phyloP scores from a whole-genome alignment of 2,888 invertebrate species.

The Amblyteles armatorius region DNA sequence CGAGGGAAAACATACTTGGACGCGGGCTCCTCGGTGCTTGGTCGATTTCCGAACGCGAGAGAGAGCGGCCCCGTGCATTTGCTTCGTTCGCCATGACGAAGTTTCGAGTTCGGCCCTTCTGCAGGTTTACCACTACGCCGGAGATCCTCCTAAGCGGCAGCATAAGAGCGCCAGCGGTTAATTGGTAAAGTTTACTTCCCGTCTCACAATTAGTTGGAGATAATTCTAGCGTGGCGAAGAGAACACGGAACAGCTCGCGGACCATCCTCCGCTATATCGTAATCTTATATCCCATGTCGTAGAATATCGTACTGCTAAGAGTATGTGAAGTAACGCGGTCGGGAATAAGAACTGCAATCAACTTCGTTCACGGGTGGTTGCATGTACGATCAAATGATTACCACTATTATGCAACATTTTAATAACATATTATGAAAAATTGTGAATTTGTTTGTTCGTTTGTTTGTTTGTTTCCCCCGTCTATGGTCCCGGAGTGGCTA shows the following conservation, averaged over 20 bases:
- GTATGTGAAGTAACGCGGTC: neutral
- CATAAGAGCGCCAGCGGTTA: slow-evolving; percentile 68
- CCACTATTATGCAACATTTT: too few species aligned
- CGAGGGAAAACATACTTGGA: slow-evolving; percentile 29
- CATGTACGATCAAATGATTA: too few species aligned
- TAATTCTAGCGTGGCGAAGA: slow-evolving; percentile 60
- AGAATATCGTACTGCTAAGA: neutral
- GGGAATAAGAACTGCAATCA: too few species aligned
- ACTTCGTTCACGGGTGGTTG: too few species aligned
- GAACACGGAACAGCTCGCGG: slow-evolving; percentile 41
- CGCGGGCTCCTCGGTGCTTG: slow-evolving; percentile 27
- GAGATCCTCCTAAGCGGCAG: slow-evolving; percentile 61
- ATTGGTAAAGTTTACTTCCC: slow-evolving; percentile 73
- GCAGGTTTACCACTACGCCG: slow-evolving; percentile 55
- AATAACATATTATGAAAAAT: too few species aligned
- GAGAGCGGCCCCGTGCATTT: slow-evolving; percentile 26
- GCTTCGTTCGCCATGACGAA: slow-evolving; percentile 60
- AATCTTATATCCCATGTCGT: neutral
- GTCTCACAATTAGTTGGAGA: slow-evolving; percentile 68
- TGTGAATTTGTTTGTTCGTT: too few species aligned
- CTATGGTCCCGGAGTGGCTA: too few species aligned
- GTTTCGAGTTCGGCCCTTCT: slow-evolving; percentile 62
- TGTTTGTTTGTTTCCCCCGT: too few species aligned
- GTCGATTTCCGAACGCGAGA: slow-evolving; percentile 60
- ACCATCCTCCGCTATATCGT: slow-evolving; percentile 28